Percentiles rank a stretch among this genome's conserved stretches.
Evolutionary conservation across 2,797 vertebrate genomes (phyloP).

Genomic region (Semotilus atromaculatus): DNA sequence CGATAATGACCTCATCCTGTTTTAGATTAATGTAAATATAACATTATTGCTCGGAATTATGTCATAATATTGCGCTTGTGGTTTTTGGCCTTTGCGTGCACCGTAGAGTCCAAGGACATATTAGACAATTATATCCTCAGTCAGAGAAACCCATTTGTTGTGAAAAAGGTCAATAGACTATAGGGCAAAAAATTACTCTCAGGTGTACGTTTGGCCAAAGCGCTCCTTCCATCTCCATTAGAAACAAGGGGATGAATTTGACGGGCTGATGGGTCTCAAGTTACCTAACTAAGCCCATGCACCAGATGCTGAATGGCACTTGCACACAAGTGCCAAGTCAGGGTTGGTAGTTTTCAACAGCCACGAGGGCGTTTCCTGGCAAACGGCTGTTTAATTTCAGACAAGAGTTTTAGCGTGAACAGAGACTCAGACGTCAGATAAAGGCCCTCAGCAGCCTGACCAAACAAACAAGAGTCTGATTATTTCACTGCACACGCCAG

Average conservation of each 20-base stretch:
- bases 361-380: slow-evolving; percentile 61
- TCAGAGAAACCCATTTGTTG: slow-evolving; percentile 37
- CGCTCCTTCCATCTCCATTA: slow-evolving; percentile 51
- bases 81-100: slow-evolving; percentile 23
- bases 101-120: neutral
- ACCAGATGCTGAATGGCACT: slow-evolving; percentile 60
- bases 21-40: slow-evolving; percentile 39
- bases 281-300: slow-evolving; percentile 50
- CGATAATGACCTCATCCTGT: slow-evolving; percentile 30
- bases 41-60: slow-evolving; percentile 31
- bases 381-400: slow-evolving; percentile 57
- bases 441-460: slow-evolving; percentile 68
- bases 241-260: slow-evolving; percentile 52
- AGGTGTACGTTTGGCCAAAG: slow-evolving; percentile 41
- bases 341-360: slow-evolving; percentile 62
- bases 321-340: slow-evolving; percentile 51
- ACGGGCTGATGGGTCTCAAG: slow-evolving; percentile 40
- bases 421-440: slow-evolving; percentile 63
- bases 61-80: slow-evolving; percentile 25
- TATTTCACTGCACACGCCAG: slow-evolving; percentile 73
- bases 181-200: slow-evolving; percentile 36
- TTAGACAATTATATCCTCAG: slow-evolving; percentile 38
- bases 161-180: slow-evolving; percentile 48
- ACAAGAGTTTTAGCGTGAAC: slow-evolving; percentile 46
- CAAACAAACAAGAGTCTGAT: slow-evolving; percentile 78